A percentile compares a stretch with the other conserved stretches of the same genome.
phyloP scores from a whole-genome alignment of 2,113 vertebrate species.

The Anthoscopus minutus region DNA sequence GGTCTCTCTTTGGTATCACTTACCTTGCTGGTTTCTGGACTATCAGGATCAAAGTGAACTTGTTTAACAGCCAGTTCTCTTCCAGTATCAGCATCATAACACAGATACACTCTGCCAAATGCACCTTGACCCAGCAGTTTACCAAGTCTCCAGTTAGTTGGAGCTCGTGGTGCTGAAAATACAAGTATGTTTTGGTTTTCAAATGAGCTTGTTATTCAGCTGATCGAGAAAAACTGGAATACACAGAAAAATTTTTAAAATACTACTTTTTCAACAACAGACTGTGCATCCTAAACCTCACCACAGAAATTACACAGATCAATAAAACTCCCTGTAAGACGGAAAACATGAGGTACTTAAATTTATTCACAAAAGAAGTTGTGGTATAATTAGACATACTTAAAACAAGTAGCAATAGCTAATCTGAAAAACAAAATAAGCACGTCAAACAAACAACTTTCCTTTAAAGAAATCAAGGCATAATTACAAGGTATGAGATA shows the following conservation, averaged over 20 bases:
- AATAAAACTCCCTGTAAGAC: background rate
- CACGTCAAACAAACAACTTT: background rate
- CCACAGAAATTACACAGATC: background rate
- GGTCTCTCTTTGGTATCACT: background rate
- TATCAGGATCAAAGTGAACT: conserved; percentile 97
- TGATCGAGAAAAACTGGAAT: conserved; percentile 27
- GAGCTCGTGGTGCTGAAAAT: conserved; percentile 90
- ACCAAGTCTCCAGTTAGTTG: conserved; percentile 95
- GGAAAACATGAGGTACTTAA: background rate
- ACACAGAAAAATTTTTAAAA: conserved; percentile 2
- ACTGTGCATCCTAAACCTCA: background rate
- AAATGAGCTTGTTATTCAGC: conserved; percentile 30
- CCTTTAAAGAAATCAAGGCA: rapidly evolving
- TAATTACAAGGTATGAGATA: background rate
- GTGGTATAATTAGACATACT: background rate
- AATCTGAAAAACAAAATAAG: background rate
- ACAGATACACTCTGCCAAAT: conserved; percentile 93
- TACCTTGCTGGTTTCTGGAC: conserved; percentile 98
- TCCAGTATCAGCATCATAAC: conserved; percentile 94
- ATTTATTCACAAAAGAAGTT: background rate
- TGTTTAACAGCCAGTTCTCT: conserved; percentile 96
- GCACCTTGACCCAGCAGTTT: conserved; percentile 96
- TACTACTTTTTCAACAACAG: background rate
- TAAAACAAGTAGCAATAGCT: background rate
- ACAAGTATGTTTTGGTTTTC: conserved; percentile 37